Percentiles rank a stretch among this genome's conserved stretches.
These are phyloP conservation scores for Odontesthes bonariensis DNA, from an alignment of 2,113 vertebrate genomes.

Conservation along the genomic window DNA sequence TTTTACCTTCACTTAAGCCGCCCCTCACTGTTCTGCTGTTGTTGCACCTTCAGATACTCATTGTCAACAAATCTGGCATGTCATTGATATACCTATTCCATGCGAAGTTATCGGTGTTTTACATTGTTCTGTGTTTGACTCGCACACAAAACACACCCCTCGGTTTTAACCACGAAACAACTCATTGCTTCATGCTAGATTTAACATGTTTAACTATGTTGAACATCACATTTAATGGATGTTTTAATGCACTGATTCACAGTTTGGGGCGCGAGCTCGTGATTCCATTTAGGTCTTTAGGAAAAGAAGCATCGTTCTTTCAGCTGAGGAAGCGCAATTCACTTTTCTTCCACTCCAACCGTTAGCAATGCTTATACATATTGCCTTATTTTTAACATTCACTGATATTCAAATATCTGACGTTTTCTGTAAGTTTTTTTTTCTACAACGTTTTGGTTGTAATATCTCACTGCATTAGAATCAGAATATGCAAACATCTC, in stretches of 20 bases:
- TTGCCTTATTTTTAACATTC: constrained; percentile 85
- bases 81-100: constrained; percentile 50
- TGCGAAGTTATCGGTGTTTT: constrained; percentile 49
- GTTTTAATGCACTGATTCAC: constrained; percentile 58
- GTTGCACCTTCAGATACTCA: constrained; percentile 45
- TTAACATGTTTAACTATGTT: constrained; percentile 28
- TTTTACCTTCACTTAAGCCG: constrained; percentile 57
- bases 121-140: constrained; percentile 60
- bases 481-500: constrained; percentile 94
- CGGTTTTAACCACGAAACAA: constrained; percentile 15
- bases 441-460: constrained; percentile 67
- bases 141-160: constrained; percentile 44
- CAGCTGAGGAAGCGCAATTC: constrained; percentile 35
- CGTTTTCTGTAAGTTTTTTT: constrained; percentile 82
- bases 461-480: constrained; percentile 81
- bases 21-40: constrained; percentile 59
- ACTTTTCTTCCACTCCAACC: constrained; percentile 62
- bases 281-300: constrained; percentile 75
- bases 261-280: constrained; percentile 45
- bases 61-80: constrained; percentile 60
- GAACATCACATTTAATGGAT: constrained; percentile 49
- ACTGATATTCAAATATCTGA: constrained; percentile 72
- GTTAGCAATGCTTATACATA: constrained; percentile 75
- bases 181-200: constrained; percentile 39
- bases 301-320: constrained; percentile 54